Base-by-base conservation (phyloP, 2,797 vertebrate genomes). In the Lutjanus campechanus region DNA sequence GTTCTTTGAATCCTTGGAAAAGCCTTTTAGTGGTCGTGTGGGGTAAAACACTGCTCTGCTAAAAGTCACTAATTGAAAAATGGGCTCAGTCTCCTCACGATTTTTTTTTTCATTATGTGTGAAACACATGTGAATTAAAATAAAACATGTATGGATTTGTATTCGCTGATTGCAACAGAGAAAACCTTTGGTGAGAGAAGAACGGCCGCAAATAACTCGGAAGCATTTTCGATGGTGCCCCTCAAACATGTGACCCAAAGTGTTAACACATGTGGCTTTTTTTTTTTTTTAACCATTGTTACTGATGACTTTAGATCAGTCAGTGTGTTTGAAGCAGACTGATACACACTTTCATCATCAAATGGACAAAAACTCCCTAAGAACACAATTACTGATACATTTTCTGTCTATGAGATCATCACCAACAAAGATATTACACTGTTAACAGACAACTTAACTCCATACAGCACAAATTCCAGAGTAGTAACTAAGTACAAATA, bases 191-290 rank as follows among this genome's bases (percentile, higher is more conserved):
- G 50, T 1, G 15, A 66, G 67, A 67, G 62, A 80, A 79, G 79
- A 88, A 87, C 68, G 84, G 86, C 88, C 47, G 16, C 82, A 89
- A 92, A 91, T 89, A 92, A 74, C 87, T 83, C 63, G 49, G 73
- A 41, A 84, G 88, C 62, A 51, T 86, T 83, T 87, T 36, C 77
- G 79, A 87, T 77, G 85, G 82, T 89, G 90, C 87, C 89, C 79
- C 91, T 89, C 72, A 73, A 88, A 93, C 91, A 93, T 92, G 82
- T 89, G 90, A 91, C 79, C 71, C 73, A 91, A 94, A 94, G 90
- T 92, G 92, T 87, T 94, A 91, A 91, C 93, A 94, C 86, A 90
- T 93, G 92, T 91, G 89, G 85, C 86, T 78, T 61, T 79, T 80
- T 81, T 73, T 85, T 73, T 78, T 60, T 22, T n/a, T n/a, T n/a